Evolutionary conservation across 2,797 vertebrate genomes (phyloP).

Genomic region (Sarcophilus harrisii): DNA sequence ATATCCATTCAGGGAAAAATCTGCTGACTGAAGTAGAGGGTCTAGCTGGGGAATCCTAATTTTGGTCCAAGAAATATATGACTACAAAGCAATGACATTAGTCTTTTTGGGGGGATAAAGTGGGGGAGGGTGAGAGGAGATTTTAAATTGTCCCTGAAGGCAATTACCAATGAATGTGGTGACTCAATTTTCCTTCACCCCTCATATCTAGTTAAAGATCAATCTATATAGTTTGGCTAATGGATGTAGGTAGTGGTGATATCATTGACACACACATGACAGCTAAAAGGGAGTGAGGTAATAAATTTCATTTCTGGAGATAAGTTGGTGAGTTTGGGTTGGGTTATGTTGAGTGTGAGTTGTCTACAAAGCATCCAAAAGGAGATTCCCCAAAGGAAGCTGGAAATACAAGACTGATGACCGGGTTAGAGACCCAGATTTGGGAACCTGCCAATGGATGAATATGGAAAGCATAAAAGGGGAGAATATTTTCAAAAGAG

Average conservation of each 20-base stretch:
- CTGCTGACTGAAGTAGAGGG: background rate
- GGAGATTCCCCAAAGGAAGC: background rate
- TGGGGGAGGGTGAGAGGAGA: background rate
- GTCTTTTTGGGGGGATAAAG: background rate
- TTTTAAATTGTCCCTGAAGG: background rate
- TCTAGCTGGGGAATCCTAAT: background rate
- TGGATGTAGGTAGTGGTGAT: background rate
- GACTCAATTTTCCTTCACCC: background rate
- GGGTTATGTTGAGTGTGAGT: background rate
- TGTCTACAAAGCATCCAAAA: background rate
- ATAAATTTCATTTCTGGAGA: background rate
- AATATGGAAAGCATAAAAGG: background rate
- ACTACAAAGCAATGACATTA: background rate
- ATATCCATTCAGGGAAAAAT: background rate
- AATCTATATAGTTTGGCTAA: background rate
- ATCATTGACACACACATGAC: background rate
- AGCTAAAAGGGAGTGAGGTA: background rate
- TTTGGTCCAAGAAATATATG: background rate
- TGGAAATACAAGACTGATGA: background rate
- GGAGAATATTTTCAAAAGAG: background rate
- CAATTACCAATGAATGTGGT: background rate
- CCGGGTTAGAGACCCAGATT: background rate
- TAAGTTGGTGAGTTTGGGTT: background rate
- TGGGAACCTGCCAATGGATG: background rate
- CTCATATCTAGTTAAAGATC: background rate